Evolutionary conservation across 2,797 vertebrate genomes (phyloP).

Genomic region (Phoxinus dragarum): DNA sequence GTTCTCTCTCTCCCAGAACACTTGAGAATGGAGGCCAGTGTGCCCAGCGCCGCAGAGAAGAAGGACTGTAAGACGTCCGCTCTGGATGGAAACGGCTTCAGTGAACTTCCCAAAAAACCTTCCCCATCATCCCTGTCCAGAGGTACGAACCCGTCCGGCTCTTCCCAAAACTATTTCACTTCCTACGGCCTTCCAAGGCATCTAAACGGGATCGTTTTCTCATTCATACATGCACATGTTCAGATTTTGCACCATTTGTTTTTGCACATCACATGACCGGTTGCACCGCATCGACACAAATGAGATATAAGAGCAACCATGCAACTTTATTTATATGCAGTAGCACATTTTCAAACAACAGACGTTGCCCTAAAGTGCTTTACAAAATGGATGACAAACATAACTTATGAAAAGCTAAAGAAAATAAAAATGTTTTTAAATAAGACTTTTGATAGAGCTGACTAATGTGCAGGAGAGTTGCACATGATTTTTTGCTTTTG

Average conservation of each 20-base stretch:
- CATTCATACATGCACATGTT: not conserved
- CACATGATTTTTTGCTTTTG: not conserved
- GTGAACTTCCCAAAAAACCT: constrained; percentile 83
- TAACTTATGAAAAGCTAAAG: too few species aligned
- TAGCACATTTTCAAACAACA: too few species aligned
- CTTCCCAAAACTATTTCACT: not conserved
- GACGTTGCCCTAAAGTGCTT: too few species aligned
- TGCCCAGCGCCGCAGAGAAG: constrained; percentile 78
- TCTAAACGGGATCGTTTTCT: not conserved
- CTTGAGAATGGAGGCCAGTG: constrained; percentile 82
- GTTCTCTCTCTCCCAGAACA: constrained; percentile 26
- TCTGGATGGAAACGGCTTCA: constrained; percentile 81
- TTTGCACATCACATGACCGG: not conserved
- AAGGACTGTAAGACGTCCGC: constrained; percentile 81
- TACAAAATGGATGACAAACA: too few species aligned
- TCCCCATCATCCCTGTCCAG: constrained; percentile 73
- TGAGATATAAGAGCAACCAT: not conserved
- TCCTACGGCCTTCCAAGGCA: not conserved
- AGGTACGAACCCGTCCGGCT: constrained; percentile 66
- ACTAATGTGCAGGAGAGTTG: not conserved
- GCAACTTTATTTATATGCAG: too few species aligned
- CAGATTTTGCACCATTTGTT: not conserved
- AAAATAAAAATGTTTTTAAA: too few species aligned
- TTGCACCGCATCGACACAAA: not conserved
- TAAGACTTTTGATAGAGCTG: too few species aligned